Evolutionary conservation across 2,797 vertebrate species (phyloP), one percentile per base, ranked within the genome.

Genomic region (Monodelphis domestica): DNA sequence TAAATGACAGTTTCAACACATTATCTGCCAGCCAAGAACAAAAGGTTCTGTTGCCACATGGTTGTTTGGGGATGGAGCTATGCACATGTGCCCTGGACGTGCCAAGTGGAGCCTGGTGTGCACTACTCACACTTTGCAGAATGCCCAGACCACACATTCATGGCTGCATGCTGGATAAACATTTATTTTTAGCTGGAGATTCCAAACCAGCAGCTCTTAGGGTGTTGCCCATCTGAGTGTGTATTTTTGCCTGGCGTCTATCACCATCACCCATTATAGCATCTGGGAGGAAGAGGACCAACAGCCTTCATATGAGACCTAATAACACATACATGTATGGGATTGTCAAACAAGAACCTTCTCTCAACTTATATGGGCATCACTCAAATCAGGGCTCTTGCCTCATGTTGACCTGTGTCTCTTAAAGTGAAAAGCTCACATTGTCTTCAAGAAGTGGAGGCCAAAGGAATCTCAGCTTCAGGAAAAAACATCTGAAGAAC

Each of bases 61-160:
- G 21, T 9, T 12, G 33, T 21, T 51, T 38, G 30, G 6, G 50
- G 52, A 29, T 45, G 17, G 24, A 55, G 15, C 0, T 0, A 29
- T 17, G 3, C 10, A 0, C 5, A 5, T 9, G 3, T 88, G 14
- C 1, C 2, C 28, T 26, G 3, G 2, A 1, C 0, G 0, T 1
- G 50, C 10, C 88, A 50, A 11, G 4, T 30, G 6, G 38, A 11
- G 52, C 14, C 93, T 30, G 28, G 45, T 45, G 3, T 33, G 57
- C n/a, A 15, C 5, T 0, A 30, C 14, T 53, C 52, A 29, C 0
- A 5, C 12, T 15, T 5, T 21, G 50, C 21, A 9, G 45, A 54
- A 57, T 3, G 5, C 45, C 0, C 4, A 4, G 54, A 26, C 21
- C 12, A 56, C 6, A 0, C 26, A 2, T n/a, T 10, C 4, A 21